Percentiles rank a stretch among this genome's conserved stretches.
Conservation (phyloP, 2,113 vertebrate species). For the Rhinogobius similis region DNA sequence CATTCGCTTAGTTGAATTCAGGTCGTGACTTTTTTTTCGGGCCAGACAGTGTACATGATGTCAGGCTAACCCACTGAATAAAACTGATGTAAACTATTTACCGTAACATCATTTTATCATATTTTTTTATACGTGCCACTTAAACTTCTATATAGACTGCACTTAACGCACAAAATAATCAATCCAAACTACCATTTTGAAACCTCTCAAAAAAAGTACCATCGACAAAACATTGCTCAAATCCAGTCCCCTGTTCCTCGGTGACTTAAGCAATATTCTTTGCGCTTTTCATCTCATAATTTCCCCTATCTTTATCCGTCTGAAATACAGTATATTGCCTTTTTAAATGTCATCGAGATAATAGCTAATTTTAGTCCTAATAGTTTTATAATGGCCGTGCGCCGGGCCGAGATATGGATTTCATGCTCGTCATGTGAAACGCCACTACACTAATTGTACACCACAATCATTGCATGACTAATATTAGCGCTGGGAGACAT, state of each 20-base stretch:
- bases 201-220: neutral
- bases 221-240: neutral
- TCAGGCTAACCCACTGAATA: too few relatives aligned
- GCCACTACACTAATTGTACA: constrained; percentile 38
- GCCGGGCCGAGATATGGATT: neutral
- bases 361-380: constrained; percentile 4
- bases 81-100: too few relatives aligned
- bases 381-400: constrained; percentile 9
- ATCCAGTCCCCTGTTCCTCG: neutral
- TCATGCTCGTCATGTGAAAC: constrained; percentile 58
- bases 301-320: neutral
- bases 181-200: neutral
- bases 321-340: neutral
- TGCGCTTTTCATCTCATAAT: neutral
- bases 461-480: neutral
- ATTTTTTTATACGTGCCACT: too few relatives aligned
- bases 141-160: too few relatives aligned
- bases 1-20: too few relatives aligned
- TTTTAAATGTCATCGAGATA: constrained; percentile 8
- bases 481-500: constrained; percentile 6
- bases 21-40: too few relatives aligned
- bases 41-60: too few relatives aligned
- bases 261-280: neutral
- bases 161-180: too few relatives aligned
- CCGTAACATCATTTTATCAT: too few relatives aligned